Evolutionary conservation across 2,888 invertebrate species (phyloP), one percentile per base, ranked within the genome.

Genomic region (Drosophila merina): DNA sequence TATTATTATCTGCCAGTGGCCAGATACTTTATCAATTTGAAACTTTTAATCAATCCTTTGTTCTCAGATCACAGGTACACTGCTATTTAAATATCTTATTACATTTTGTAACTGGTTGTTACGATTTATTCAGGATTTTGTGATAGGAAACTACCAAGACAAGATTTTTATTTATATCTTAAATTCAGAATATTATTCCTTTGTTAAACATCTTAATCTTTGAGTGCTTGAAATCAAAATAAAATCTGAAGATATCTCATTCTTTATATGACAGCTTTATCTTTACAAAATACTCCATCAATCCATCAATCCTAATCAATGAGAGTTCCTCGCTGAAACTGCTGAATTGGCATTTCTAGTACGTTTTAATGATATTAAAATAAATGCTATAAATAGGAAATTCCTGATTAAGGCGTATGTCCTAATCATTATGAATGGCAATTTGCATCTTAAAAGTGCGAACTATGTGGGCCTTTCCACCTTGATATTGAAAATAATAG

Each of bases 391-490:
- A 36, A n/a, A 36, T 36, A 36, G 20, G 1, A 1, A 20, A n/a
- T 10, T 33, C 3, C 4, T 33, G 33, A 33, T 12, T 14, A 47
- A 45, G 28, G 54, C 14, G 14, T 28, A 7, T 4, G 10, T 36
- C n/a, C n/a, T 36, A 7, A 36, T 45, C n/a, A 31, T 30, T 33
- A 30, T 45, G 68, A 63, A 52, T 67, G 68, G 62, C 63, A 20
- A 63, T 25, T 63, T 26, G 26, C 8, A 30, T 52, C 10, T 12
- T 10, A 20, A 12, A 9, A 28, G 4, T 36, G 30, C 14, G 9
- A n/a, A 12, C 4, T 10, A n/a, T 33, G 36, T 30, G 4, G 26
- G 28, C 28, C 28, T 28, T 28, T 14, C 45, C 25, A 36, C 44
- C 40, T 20, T 14, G 67, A 55, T 54, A 44, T 68, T 68, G 10